Percentiles rank a stretch among this genome's conserved stretches.
Conservation (phyloP, 1,140 invertebrate genomes). For the Caerostris extrusa region DNA sequence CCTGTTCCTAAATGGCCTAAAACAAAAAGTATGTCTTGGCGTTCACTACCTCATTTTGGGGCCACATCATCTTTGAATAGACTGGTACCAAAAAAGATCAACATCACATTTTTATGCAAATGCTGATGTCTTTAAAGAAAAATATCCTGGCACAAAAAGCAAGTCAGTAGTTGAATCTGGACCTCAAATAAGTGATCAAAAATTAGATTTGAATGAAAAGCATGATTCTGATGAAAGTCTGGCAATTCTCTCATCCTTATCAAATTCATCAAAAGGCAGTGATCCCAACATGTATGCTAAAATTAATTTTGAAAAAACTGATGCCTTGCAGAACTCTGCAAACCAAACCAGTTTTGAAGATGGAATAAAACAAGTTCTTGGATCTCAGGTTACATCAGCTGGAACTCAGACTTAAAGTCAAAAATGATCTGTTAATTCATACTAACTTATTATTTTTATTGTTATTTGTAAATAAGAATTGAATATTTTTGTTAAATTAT, state of each 20-base stretch:
- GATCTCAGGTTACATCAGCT: background rate
- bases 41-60: constrained; percentile 65
- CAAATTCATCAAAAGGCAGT: constrained; percentile 50
- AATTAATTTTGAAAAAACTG: constrained; percentile 96
- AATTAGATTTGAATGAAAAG: constrained; percentile 16
- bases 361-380: background rate
- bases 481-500: background rate
- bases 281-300: constrained; percentile 86
- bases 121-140: constrained; percentile 43
- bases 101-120: constrained; percentile 71
- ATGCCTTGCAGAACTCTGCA: constrained; percentile 85
- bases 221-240: constrained; percentile 66
- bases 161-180: constrained; percentile 8
- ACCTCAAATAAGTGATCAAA: constrained; percentile 20
- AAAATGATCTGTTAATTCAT: background rate
- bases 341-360: constrained; percentile 28
- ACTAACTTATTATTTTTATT: background rate
- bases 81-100: constrained; percentile 49
- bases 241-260: constrained; percentile 38
- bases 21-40: constrained; percentile 71
- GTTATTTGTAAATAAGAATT: background rate
- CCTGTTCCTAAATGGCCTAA: constrained; percentile 73
- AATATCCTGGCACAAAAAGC: background rate
- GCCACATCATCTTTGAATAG: constrained; percentile 47
- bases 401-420: constrained; percentile 58